These are phyloP conservation scores for Lasiommata megera DNA, from an alignment of 2,888 invertebrate species.

Conservation along the genomic window DNA sequence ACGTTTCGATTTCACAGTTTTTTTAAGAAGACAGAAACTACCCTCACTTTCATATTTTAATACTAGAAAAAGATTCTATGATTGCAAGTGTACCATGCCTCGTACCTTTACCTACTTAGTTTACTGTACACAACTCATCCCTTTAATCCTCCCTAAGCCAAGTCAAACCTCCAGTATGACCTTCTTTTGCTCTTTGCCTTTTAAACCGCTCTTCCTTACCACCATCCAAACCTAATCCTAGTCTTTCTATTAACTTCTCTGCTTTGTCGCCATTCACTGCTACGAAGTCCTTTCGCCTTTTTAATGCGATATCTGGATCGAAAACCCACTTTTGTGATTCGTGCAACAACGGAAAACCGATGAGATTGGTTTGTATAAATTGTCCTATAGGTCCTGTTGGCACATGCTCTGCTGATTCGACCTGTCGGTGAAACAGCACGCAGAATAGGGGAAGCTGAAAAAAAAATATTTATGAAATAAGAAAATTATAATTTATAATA, in stretches of 20 bases:
- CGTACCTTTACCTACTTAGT: no score
- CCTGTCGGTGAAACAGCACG: constrained; percentile 46
- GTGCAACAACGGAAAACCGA: constrained; percentile 83
- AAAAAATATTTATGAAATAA: neutral
- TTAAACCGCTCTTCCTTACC: constrained; percentile 76
- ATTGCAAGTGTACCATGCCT: no score
- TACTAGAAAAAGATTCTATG: no score
- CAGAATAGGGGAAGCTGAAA: constrained; percentile 52
- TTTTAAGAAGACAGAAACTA: no score
- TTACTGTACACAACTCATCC: neutral
- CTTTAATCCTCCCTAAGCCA: constrained; percentile 26
- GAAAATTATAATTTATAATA: no score
- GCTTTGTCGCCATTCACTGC: constrained; percentile 83
- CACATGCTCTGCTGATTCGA: constrained; percentile 33
- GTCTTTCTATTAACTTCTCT: constrained; percentile 83
- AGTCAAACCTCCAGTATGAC: constrained; percentile 79
- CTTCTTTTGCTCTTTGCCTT: constrained; percentile 76
- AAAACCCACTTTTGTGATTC: constrained; percentile 82
- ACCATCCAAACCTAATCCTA: constrained; percentile 85
- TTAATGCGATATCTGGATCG: constrained; percentile 83
- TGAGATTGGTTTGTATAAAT: constrained; percentile 75
- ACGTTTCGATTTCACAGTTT: no score
- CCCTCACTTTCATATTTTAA: no score
- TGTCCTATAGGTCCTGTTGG: constrained; percentile 52
- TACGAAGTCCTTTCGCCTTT: constrained; percentile 82